A percentile compares a stretch with the other conserved stretches of the same genome.
phyloP scores from a whole-genome alignment of 2,888 invertebrate genomes.

The Sinohyriopsis cumingii region DNA sequence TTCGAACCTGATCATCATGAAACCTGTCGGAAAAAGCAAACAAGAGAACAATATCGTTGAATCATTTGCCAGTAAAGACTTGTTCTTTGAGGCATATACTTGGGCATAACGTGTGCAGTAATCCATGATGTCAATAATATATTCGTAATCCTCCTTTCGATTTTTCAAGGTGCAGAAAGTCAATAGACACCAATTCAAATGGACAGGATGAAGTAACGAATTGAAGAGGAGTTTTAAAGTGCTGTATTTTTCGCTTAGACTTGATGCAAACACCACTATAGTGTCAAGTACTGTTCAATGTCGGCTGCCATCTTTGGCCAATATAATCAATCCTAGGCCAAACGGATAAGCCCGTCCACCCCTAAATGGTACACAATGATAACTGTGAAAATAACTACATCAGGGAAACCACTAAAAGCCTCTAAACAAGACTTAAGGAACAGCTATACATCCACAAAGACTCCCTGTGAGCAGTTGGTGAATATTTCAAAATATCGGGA shows the following conservation, averaged over 20 bases:
- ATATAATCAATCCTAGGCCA: slow-evolving; percentile 30
- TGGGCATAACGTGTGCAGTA: slow-evolving; percentile 24
- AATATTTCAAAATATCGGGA: too few relatives aligned
- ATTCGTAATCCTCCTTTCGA: slow-evolving; percentile 25
- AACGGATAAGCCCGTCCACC: slow-evolving; percentile 15
- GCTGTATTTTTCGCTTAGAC: slow-evolving; percentile 13
- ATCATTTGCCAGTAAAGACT: slow-evolving; percentile 20
- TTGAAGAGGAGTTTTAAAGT: slow-evolving; percentile 13
- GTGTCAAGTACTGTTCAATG: slow-evolving; percentile 20
- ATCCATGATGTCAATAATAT: slow-evolving; percentile 27
- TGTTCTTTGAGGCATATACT: slow-evolving; percentile 27
- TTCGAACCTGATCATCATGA: slow-evolving; percentile 20
- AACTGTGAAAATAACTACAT: too few relatives aligned
- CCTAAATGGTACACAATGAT: slow-evolving; percentile 28
- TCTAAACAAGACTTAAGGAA: too few relatives aligned
- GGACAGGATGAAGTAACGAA: slow-evolving; percentile 22
- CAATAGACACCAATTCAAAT: slow-evolving; percentile 27
- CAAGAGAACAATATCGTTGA: too few relatives aligned
- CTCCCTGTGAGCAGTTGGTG: too few relatives aligned
- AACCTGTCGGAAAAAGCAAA: background rate
- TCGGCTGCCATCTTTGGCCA: slow-evolving; percentile 32
- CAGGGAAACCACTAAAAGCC: too few relatives aligned
- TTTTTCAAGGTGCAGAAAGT: slow-evolving; percentile 29
- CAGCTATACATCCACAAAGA: too few relatives aligned
- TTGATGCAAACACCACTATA: slow-evolving; percentile 21